Base-by-base conservation (phyloP, 2,797 vertebrate species). In the Macropus fuliginosus region DNA sequence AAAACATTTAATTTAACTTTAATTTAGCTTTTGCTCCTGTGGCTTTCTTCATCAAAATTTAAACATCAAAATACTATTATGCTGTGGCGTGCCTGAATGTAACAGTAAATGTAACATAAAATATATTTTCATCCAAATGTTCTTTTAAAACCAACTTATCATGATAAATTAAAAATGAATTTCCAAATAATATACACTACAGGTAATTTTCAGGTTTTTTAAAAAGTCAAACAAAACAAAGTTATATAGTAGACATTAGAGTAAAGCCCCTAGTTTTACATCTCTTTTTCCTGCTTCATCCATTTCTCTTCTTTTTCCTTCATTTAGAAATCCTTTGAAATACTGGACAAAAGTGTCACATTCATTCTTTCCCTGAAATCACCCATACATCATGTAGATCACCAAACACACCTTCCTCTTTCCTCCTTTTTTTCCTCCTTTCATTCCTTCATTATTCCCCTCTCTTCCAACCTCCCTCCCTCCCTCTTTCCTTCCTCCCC, bases 1-100 rank as follows among this genome's bases (percentile, higher is more conserved):
- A 93, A 1, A 97, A 57, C 52, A 94, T 66, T 97, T 95, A 96
- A 92, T 97, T 93, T 95, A 97, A 54, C 54, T 91, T 91, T 91
- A 54, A 90, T 92, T 93, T 56, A 97, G 40, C 66, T 98, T 92
- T 57, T 97, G 93, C 56, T 96, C 29, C 57, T 95, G 66, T 66
- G 16, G 90, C n/a, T 94, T 55, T 40, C 11, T 96, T 93, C 92
- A 56, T 74, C 52, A 87, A 91, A 93, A 97, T 92, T 97, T 93
- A 95, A 95, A 93, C 50, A 92, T 59, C 56, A 94, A 94, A 1
- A 21, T 29, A 90, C 14, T 59, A 21, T 54, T 93, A 34, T 81
- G 1, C 93, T 94, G 54, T 40, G 91, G 4, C 54, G 9, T 8
- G 29, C 29, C 3, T 62, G 93, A 54, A 56, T 74, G 87, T 97